Percentiles rank a stretch among this genome's conserved stretches.
phyloP scores from a whole-genome alignment of 1,140 invertebrate species.

The Drosophila simulans region DNA sequence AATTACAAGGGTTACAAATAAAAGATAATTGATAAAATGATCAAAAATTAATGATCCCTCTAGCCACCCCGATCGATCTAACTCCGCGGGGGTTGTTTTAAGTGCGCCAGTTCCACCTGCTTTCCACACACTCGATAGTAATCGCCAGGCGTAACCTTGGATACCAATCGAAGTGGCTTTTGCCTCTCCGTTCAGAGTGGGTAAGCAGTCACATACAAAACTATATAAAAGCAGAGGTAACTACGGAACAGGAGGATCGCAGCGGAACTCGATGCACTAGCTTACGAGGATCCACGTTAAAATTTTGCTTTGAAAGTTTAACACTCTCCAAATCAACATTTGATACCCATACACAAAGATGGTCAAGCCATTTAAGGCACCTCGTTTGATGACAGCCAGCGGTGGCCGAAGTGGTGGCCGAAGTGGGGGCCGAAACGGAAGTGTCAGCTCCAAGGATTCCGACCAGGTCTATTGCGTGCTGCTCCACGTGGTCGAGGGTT shows the following conservation, averaged over 20 bases:
- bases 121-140: neutral
- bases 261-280: constrained; percentile 12
- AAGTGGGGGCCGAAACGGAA: constrained; percentile 31
- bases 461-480: constrained; percentile 70
- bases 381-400: constrained; percentile 14
- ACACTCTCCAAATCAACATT: constrained; percentile 1
- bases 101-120: constrained; percentile 2
- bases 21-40: too few relatives aligned
- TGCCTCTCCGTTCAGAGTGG: constrained; percentile 5
- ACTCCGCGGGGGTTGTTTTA: constrained; percentile 2
- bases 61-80: neutral
- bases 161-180: constrained; percentile 25
- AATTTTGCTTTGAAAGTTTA: constrained; percentile 35
- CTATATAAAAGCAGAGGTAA: constrained; percentile 4
- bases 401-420: constrained; percentile 20
- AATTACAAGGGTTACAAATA: too few relatives aligned
- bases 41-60: too few relatives aligned
- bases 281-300: constrained; percentile 5
- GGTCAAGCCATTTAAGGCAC: constrained; percentile 33
- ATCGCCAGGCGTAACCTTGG: constrained; percentile 11
- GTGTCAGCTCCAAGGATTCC: constrained; percentile 24
- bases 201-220: constrained; percentile 9
- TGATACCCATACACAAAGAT: constrained; percentile 14
- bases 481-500: constrained; percentile 73
- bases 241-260: constrained; percentile 4